These are phyloP conservation scores for Bradypus variegatus DNA, from an alignment of 2,797 vertebrate genomes.

Conservation along the genomic window DNA sequence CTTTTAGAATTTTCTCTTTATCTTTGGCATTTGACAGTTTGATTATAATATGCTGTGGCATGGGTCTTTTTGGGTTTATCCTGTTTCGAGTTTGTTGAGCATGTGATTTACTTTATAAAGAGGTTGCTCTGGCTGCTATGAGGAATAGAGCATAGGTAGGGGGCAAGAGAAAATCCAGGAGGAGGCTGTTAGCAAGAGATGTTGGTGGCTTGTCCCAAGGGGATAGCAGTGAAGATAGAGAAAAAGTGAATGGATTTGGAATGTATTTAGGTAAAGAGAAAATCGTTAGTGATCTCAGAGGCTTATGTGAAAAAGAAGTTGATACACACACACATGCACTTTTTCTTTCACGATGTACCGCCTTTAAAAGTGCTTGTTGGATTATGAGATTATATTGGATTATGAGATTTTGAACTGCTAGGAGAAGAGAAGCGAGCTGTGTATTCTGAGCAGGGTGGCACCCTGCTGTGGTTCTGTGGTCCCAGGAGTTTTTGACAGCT, in stretches of 20 bases:
- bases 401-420: not conserved
- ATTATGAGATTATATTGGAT: not conserved
- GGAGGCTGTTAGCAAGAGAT: not conserved
- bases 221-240: not conserved
- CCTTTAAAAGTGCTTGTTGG: not conserved
- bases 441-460: too few species aligned
- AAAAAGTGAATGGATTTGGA: not conserved
- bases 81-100: too few species aligned
- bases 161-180: not conserved
- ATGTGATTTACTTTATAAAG: not conserved
- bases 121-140: not conserved
- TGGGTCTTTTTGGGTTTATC: too few species aligned
- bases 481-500: not conserved
- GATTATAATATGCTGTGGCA: too few species aligned
- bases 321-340: not conserved
- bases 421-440: not conserved
- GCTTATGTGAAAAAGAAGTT: not conserved
- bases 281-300: not conserved
- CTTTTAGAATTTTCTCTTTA: too few species aligned
- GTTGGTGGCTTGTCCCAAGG: not conserved
- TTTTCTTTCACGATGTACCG: not conserved
- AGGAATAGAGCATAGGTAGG: not conserved
- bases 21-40: too few species aligned
- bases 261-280: not conserved
- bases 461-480: not conserved